These are phyloP conservation scores for Chrysemys picta DNA, from an alignment of 2,113 vertebrate species.

Conservation along the genomic window DNA sequence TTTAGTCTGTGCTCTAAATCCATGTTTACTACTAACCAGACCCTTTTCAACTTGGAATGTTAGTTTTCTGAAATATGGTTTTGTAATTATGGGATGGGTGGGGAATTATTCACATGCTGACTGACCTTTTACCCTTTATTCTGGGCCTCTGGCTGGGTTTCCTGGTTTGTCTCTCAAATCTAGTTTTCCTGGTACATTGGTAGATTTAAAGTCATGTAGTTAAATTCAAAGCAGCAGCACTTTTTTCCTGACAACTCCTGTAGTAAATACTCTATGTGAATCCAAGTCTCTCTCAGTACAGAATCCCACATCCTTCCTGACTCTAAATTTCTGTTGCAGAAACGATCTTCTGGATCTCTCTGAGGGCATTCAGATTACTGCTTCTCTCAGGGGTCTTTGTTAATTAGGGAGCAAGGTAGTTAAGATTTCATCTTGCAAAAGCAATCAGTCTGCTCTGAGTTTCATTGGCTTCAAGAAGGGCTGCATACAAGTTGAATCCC, in stretches of 20 bases:
- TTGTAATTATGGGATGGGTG: constrained; percentile 2
- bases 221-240: background rate
- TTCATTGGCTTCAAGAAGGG: background rate
- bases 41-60: constrained; percentile 29
- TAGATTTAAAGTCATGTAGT: background rate
- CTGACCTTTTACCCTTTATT: background rate
- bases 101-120: constrained; percentile 2
- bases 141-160: background rate
- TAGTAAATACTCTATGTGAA: background rate
- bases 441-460: background rate
- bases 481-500: background rate
- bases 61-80: background rate
- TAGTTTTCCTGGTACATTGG: background rate
- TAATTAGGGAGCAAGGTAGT: background rate
- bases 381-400: background rate
- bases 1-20: background rate
- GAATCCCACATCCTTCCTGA: background rate
- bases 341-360: background rate
- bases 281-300: background rate
- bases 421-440: background rate
- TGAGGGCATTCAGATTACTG: background rate
- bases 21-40: background rate
- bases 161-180: background rate
- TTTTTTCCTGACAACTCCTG: background rate
- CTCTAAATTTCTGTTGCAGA: background rate